Base-by-base conservation (phyloP, 2,888 invertebrate species). In the Hydrotaea diabolus region DNA sequence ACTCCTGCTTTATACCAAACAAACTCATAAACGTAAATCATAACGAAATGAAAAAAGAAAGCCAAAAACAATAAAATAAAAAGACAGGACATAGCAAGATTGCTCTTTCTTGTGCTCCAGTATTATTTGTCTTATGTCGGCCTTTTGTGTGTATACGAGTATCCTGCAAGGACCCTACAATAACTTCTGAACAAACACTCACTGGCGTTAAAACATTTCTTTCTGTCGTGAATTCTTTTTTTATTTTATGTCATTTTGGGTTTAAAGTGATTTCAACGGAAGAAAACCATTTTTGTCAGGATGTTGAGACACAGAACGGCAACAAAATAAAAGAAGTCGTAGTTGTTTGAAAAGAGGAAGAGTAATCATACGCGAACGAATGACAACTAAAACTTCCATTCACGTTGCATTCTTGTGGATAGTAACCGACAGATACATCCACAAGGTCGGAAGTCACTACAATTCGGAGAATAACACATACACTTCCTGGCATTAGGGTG, bases 21-120 rank as follows among this genome's bases (percentile, higher is more conserved):
- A 39, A 17, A 39, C 39, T 43, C 17, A 43, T 43, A 66, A 66
- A 66, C 39, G 39, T 66, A 66, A 66, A 39, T 62, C 62, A 36
- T n/a, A 23, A 23, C 15, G 36, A 62, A 59, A 59, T 7, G 59
- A 26, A 11, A 49, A 26, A 55, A 19, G 0, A 17, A 55, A 3
- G n/a, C 55, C 55, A 23, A 11, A 26, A 23, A 26, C 59, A 31
- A 3, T 15, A 0, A 36, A 62, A 9, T 11, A 62, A 23, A 31
- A 62, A 62, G 26, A 62, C 26, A 31, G 31, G 31, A 62, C 31
- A 36, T 2, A 0, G n/a, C n/a, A n/a, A n/a, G n/a, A n/a, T n/a
- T n/a, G 36, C 7, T 31, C 4, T 31, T 62, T 62, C 62, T 23
- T 62, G 5, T 17, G n/a, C n/a, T 36, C 8, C 36, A n/a, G n/a